phyloP scores from a whole-genome alignment of 1,140 invertebrate species.

The Pogonomyrmex barbatus region DNA sequence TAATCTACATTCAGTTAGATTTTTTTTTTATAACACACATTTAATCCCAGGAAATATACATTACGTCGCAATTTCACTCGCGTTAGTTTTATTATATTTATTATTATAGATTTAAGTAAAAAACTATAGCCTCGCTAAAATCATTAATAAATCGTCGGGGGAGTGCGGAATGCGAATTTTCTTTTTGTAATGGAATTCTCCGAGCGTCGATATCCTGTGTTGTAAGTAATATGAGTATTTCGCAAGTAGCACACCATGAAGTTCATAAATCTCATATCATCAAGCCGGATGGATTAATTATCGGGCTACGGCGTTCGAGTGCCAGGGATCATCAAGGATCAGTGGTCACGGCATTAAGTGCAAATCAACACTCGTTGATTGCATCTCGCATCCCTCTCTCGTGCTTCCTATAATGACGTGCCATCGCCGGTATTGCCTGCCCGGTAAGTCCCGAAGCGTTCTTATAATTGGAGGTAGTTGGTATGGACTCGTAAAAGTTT shows the following conservation, averaged over 20 bases:
- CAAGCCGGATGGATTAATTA: constrained; percentile 76
- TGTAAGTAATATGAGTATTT: constrained; percentile 18
- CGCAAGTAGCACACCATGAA: constrained; percentile 10
- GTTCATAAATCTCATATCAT: constrained; percentile 74
- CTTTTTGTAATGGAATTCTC: constrained; percentile 5
- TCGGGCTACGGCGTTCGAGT: constrained; percentile 42
- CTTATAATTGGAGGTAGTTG: constrained; percentile 31
- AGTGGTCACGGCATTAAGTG: constrained; percentile 72
- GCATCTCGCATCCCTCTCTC: constrained; percentile 51
- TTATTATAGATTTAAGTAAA: not conserved
- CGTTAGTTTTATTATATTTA: not conserved
- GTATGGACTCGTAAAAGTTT: constrained; percentile 27
- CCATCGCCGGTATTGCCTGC: constrained; percentile 26
- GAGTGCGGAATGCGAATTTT: not conserved
- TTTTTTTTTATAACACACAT: not conserved
- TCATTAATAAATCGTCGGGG: not conserved
- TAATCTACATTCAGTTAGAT: not conserved
- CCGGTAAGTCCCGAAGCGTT: constrained; percentile 16
- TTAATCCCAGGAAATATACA: too few species aligned
- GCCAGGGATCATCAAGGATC: constrained; percentile 72
- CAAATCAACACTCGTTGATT: constrained; percentile 77
- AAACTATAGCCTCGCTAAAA: not conserved
- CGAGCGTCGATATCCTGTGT: not conserved
- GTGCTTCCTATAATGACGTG: constrained; percentile 43
- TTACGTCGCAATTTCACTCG: not conserved